These are phyloP conservation scores for Terrapene triunguis DNA, from an alignment of 2,113 vertebrate species.

Conservation along the genomic window DNA sequence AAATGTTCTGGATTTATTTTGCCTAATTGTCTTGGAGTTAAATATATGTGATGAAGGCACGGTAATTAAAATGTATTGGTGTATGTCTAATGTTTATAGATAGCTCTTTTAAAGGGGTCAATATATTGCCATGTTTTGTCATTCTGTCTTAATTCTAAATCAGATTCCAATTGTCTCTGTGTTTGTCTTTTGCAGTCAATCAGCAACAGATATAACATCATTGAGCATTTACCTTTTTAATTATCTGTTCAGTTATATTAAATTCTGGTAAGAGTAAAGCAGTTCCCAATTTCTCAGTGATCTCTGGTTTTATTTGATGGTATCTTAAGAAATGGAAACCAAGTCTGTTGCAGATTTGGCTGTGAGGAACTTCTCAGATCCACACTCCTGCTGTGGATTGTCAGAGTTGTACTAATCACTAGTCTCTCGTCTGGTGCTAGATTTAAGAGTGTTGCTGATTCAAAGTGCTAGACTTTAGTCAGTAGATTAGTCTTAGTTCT, in stretches of 20 bases:
- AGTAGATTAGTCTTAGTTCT: background rate
- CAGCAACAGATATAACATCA: constrained; percentile 33
- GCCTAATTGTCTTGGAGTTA: constrained; percentile 65
- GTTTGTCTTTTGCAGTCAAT: constrained; percentile 40
- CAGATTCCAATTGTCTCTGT: constrained; percentile 17
- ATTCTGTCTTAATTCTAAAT: constrained; percentile 67
- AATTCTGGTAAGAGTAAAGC: constrained; percentile 60
- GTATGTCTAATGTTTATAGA: constrained; percentile 66
- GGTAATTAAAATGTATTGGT: constrained; percentile 49
- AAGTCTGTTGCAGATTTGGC: background rate
- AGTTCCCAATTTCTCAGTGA: background rate
- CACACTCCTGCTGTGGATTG: background rate
- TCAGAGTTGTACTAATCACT: background rate
- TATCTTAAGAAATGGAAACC: background rate
- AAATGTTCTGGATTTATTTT: constrained; percentile 64
- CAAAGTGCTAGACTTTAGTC: background rate
- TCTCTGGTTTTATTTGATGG: background rate
- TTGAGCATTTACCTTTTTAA: constrained; percentile 70
- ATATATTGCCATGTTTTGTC: constrained; percentile 25
- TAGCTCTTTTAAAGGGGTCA: constrained; percentile 50
- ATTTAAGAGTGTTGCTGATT: background rate
- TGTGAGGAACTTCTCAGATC: background rate
- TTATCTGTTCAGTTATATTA: constrained; percentile 67
- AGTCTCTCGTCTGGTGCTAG: background rate
- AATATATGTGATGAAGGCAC: constrained; percentile 53